Evolutionary conservation across 1,140 invertebrate genomes (phyloP).

Genomic region (Zelostemma sp.): DNA sequence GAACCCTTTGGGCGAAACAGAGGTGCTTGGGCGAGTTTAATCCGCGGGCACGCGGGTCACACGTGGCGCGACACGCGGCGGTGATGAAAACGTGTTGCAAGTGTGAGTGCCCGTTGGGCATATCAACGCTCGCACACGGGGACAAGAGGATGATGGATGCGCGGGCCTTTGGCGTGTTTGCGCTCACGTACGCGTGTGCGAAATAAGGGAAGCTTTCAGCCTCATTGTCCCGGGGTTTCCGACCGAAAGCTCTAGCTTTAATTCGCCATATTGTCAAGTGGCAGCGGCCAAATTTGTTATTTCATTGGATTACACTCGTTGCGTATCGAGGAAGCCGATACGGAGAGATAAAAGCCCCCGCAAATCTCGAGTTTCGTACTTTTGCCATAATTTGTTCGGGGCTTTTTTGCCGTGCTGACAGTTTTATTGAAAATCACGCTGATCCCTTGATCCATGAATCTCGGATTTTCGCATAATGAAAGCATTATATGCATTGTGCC

Average conservation of each 20-base stretch:
- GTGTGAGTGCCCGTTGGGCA: slow-evolving; percentile 7
- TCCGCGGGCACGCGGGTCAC: slow-evolving; percentile 35
- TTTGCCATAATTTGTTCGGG: slow-evolving; percentile 15
- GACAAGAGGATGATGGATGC: slow-evolving; percentile 31
- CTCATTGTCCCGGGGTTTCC: slow-evolving; percentile 38
- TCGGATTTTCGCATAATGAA: background rate
- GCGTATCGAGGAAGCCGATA: slow-evolving; percentile 8
- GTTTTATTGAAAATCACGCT: slow-evolving; percentile 2
- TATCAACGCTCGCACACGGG: slow-evolving; percentile 4
- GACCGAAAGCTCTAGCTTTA: slow-evolving; percentile 47
- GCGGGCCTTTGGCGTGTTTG: slow-evolving; percentile 30
- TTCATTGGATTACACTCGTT: slow-evolving; percentile 49
- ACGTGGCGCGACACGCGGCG: slow-evolving; percentile 55
- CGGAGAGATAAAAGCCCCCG: slow-evolving; percentile 14
- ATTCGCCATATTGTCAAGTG: slow-evolving; percentile 60
- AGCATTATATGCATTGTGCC: slow-evolving; percentile 11
- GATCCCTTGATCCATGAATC: background rate
- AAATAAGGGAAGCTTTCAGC: slow-evolving; percentile 24
- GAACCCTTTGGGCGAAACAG: slow-evolving; percentile 42
- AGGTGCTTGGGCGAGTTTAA: slow-evolving; percentile 28
- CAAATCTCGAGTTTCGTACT: slow-evolving; percentile 9
- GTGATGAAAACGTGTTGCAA: slow-evolving; percentile 23
- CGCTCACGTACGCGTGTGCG: slow-evolving; percentile 27
- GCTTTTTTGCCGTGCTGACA: background rate
- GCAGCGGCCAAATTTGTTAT: slow-evolving; percentile 55